These are phyloP conservation scores for Seira musarum DNA, from an alignment of 2,888 invertebrate species.

Conservation along the genomic window DNA sequence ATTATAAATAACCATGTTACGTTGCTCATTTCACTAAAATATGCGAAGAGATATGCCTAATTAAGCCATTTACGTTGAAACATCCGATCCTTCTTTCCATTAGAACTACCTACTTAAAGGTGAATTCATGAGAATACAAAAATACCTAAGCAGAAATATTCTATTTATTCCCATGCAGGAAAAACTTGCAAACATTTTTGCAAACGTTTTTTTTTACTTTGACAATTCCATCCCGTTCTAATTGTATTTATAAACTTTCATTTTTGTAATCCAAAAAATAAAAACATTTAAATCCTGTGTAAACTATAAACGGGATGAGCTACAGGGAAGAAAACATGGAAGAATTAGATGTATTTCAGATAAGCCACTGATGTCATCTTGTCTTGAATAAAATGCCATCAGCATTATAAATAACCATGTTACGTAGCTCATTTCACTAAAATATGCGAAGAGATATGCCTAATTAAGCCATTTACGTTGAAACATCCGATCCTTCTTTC, in stretches of 20 bases:
- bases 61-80: not conserved
- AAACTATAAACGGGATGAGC: conserved; percentile 18
- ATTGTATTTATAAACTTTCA: no score
- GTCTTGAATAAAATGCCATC: not conserved
- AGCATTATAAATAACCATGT: not conserved
- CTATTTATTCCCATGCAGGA: not conserved
- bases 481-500: not conserved
- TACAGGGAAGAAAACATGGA: conserved; percentile 17
- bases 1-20: not conserved
- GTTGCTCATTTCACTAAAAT: not conserved
- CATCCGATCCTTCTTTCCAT: not conserved
- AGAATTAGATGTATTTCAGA: conserved; percentile 43
- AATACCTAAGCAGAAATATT: not conserved
- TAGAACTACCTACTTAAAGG: no score
- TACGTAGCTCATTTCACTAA: not conserved
- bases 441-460: not conserved
- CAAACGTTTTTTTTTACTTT: no score
- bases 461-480: not conserved
- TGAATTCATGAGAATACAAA: not conserved
- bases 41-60: not conserved
- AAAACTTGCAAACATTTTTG: not conserved
- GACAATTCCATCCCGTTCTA: no score
- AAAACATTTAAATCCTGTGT: conserved; percentile 22
- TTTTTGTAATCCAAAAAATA: no score
- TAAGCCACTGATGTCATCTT: conserved; percentile 23